Percentiles rank a stretch among this genome's conserved stretches.
These are phyloP conservation scores for Capra hircus DNA, from an alignment of 2,113 vertebrate species.

Conservation along the genomic window DNA sequence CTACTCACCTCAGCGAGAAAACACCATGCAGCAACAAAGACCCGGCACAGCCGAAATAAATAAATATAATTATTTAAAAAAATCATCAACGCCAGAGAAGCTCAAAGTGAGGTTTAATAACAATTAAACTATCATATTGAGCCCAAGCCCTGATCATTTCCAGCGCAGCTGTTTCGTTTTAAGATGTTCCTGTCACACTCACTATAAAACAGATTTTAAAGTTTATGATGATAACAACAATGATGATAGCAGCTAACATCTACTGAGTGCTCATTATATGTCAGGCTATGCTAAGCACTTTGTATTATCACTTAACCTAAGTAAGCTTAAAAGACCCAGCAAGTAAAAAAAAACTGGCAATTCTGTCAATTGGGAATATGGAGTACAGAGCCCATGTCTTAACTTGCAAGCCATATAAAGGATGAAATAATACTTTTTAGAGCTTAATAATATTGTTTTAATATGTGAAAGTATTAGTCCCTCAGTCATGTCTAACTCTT, in stretches of 20 bases:
- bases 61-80: not conserved
- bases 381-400: not conserved
- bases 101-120: constrained; percentile 82
- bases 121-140: constrained; percentile 77
- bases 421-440: not conserved
- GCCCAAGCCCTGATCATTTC: constrained; percentile 75
- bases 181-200: constrained; percentile 75
- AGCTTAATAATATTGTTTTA: not conserved
- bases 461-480: not conserved
- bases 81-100: constrained; percentile 81
- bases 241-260: not conserved
- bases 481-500: not conserved
- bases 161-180: constrained; percentile 83
- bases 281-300: not conserved
- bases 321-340: not conserved
- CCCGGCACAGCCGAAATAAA: not conserved
- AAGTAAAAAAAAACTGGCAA: not conserved
- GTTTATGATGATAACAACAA: not conserved
- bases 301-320: not conserved
- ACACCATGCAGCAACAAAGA: not conserved
- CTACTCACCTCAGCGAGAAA: not conserved
- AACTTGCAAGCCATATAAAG: not conserved
- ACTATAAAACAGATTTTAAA: not conserved
- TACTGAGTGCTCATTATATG: not conserved
- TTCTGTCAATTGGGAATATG: not conserved